These are phyloP conservation scores for Grus americana DNA, from an alignment of 2,113 vertebrate species.

Conservation along the genomic window DNA sequence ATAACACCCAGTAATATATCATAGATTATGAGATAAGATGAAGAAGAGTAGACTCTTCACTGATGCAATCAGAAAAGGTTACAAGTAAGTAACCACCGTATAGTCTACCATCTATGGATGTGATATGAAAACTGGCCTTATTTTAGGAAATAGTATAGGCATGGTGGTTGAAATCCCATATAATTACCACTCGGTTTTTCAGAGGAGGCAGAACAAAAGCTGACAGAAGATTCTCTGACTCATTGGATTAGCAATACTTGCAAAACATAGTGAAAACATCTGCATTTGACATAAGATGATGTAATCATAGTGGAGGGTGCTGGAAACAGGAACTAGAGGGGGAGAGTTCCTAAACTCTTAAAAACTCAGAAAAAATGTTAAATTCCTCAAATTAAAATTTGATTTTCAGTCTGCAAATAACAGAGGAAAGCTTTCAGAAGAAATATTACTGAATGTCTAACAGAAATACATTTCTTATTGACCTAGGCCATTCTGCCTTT, in stretches of 20 bases:
- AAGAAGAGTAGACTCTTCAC: not conserved
- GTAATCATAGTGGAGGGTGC: not conserved
- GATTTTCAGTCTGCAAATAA: not conserved
- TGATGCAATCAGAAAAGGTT: not conserved
- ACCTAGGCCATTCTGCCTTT: not conserved
- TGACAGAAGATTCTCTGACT: not conserved
- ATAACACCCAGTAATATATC: constrained; percentile 17
- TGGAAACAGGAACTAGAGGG: not conserved
- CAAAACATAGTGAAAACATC: not conserved
- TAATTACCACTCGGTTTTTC: not conserved
- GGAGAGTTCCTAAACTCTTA: not conserved
- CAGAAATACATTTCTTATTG: not conserved
- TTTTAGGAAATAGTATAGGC: not conserved
- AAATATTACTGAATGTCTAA: not conserved
- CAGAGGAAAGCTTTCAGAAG: not conserved
- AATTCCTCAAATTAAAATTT: not conserved
- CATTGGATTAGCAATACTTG: not conserved
- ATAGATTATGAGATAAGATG: not conserved
- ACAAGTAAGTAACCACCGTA: not conserved
- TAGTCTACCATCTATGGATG: not conserved
- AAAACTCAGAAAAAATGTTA: not conserved
- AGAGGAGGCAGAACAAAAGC: not conserved
- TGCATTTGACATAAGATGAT: not conserved
- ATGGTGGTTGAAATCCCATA: not conserved
- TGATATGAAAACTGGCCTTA: not conserved